These are phyloP conservation scores for Galaxias olidus DNA, from an alignment of 2,797 vertebrate species.

Conservation along the genomic window DNA sequence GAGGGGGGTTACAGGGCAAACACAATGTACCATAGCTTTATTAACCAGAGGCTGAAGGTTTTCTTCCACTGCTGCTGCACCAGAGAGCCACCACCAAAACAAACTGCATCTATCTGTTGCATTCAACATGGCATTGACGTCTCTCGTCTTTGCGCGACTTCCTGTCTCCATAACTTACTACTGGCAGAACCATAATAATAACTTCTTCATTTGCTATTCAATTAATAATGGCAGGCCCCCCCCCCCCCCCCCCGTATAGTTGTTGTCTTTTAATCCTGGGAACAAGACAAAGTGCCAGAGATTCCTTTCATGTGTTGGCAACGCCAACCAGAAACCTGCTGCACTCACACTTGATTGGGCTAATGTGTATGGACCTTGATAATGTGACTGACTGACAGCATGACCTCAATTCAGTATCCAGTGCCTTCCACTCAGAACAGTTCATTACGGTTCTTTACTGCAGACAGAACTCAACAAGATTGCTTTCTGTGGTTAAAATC, in stretches of 20 bases:
- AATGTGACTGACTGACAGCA: slow-evolving; percentile 60
- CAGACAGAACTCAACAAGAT: slow-evolving; percentile 46
- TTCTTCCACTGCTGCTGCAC: slow-evolving; percentile 63
- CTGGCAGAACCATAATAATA: slow-evolving; percentile 53
- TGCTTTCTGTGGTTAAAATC: slow-evolving; percentile 35
- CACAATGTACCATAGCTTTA: slow-evolving; percentile 76
- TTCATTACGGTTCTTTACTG: slow-evolving; percentile 40
- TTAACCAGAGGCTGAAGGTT: slow-evolving; percentile 68
- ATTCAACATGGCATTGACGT: slow-evolving; percentile 62
- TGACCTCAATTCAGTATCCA: slow-evolving; percentile 61
- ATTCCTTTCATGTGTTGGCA: slow-evolving; percentile 38
- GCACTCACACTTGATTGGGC: slow-evolving; percentile 47
- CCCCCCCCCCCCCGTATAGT: too few relatives aligned
- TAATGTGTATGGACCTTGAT: slow-evolving; percentile 55
- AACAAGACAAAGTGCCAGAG: slow-evolving; percentile 25
- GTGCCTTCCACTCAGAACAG: slow-evolving; percentile 72
- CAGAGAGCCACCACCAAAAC: slow-evolving; percentile 54
- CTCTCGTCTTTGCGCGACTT: slow-evolving; percentile 39
- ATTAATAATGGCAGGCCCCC: slow-evolving; percentile 46
- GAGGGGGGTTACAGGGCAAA: slow-evolving; percentile 67
- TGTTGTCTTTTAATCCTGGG: slow-evolving; percentile 28
- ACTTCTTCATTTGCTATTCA: slow-evolving; percentile 54
- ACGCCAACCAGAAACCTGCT: slow-evolving; percentile 45
- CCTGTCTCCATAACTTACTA: slow-evolving; percentile 66
- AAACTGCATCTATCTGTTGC: slow-evolving; percentile 56